Evolutionary conservation across 2,888 invertebrate species (phyloP), one percentile per base, ranked within the genome.

Genomic region (Schizaphis graminum): DNA sequence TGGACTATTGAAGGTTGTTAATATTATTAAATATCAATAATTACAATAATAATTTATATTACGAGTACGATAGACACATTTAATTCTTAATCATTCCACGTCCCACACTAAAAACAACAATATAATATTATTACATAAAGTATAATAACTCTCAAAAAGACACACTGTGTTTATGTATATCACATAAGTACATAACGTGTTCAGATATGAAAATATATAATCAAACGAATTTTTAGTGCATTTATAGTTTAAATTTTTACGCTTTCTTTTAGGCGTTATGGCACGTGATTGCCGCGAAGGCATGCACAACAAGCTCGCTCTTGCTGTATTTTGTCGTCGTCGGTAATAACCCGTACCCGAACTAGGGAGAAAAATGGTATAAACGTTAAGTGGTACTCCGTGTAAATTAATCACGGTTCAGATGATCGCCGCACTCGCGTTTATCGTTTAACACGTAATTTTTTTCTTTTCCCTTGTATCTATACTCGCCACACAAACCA

Each of bases 321-420:
- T 56, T 56, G 56, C 56, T 56, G 53, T 85, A 89, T 26, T 91
- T 77, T 53, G 88, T 86, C 67, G 41, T 53, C 21, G 35, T 61
- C 57, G n/a, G 53, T 88, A 53, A 88, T 56, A 56, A 53, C 53
- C 24, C 49, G 35, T 49, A 28, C 28, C 16, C 35, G 92, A 28
- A 10, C 47, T 8, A 53, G 88, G 44, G n/a, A 77, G 44, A 89
- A 88, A 88, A 89, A 93, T 89, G 35, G 35, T 90, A 90, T 47
- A 49, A 84, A 93, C 93, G 85, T 93, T 93, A 93, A 93, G 93
- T 93, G 93, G 89, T 57, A 93, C 93, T 93, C 85, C 93, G 89
- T 93, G 93, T 93, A 93, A 85, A 90, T 93, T 93, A 90, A 89
- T 90, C 93, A 93, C 89, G 89, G 89, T 85, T 84, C 89, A 85